These are phyloP conservation scores for Catharus fuscescens DNA, from an alignment of 2,113 vertebrate genomes.

Conservation along the genomic window DNA sequence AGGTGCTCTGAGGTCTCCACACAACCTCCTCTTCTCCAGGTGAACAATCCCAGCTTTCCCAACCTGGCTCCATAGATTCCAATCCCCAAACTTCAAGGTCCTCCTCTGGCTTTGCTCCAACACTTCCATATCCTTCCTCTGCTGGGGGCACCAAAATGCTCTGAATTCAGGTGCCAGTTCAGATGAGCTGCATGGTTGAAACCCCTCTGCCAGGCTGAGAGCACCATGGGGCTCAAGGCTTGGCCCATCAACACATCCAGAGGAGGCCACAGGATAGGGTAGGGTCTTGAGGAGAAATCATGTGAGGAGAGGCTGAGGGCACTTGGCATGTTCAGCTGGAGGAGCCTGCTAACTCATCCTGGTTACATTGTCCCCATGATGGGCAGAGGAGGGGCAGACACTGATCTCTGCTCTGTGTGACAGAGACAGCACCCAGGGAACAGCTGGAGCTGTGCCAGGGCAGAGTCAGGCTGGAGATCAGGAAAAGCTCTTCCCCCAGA, in stretches of 20 bases:
- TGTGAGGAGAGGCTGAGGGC: background rate
- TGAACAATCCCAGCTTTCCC: background rate
- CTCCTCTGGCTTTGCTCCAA: background rate
- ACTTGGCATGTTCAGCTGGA: background rate
- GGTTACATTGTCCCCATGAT: background rate
- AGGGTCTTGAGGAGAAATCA: background rate
- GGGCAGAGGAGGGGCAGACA: background rate
- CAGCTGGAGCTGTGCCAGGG: background rate
- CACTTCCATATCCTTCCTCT: background rate
- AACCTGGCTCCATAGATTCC: background rate
- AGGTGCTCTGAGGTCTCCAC: background rate
- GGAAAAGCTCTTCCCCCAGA: background rate
- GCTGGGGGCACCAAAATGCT: background rate
- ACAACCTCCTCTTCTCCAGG: background rate
- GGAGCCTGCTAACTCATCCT: background rate
- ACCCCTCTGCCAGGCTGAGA: background rate
- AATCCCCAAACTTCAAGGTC: background rate
- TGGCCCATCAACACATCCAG: background rate
- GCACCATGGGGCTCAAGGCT: background rate
- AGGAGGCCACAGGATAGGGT: background rate
- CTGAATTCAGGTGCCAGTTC: background rate
- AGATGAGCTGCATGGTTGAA: background rate
- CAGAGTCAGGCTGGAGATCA: rapidly evolving
- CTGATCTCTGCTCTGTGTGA: background rate
- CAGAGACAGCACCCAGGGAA: background rate